Base-by-base conservation (phyloP, 2,113 vertebrate species). In the Dipodomys ordii region DNA sequence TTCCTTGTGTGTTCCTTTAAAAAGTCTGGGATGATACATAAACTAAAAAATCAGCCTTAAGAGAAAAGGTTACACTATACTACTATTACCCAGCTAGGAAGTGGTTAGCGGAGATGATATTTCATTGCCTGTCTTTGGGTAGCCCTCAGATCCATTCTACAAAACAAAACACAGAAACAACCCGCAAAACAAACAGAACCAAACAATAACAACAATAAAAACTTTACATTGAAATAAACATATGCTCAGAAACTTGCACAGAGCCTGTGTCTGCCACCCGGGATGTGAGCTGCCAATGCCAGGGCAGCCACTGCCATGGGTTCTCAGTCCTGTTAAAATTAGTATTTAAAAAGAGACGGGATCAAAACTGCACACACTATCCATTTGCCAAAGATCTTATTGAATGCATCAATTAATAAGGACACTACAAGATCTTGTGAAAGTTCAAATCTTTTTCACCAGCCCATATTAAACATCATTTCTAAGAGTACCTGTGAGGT, bases 211-310 rank as follows among this genome's bases (percentile, higher is more conserved):
- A 62, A 30, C 32, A 19, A 74, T 18, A 74, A 86, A 53, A 62
- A 3, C 30, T 90, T 90, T 79, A 79, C 28, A 65, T 57, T 67
- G 39, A 72, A 69, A 30, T 46, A 30, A 7, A 72, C 16, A 69
- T n/a, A 27, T 7, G 69, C 18, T 74, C 35, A 87, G 85, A 89
- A 92, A 83, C 77, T 23, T 86, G 39, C n/a, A 32, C 77, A 92
- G 35, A 68, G 6, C 11, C 32, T 83, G 46, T 2, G 46, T 18
- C 32, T 35, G 1, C 49, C 49, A 9, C 49, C 49, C 49, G 39
- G 39, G 39, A 39, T 39, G 39, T 39, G 39, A 39, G 39, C 4
- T 5, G 39, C 39, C 39, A 39, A 39, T 6, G 3, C 30, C 39
- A 8, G 18, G 5, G 57, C 64, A 35, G 32, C 19, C 30, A 12